Evolutionary conservation across 2,113 vertebrate species (phyloP).

Genomic region (Callopanchax toddi): DNA sequence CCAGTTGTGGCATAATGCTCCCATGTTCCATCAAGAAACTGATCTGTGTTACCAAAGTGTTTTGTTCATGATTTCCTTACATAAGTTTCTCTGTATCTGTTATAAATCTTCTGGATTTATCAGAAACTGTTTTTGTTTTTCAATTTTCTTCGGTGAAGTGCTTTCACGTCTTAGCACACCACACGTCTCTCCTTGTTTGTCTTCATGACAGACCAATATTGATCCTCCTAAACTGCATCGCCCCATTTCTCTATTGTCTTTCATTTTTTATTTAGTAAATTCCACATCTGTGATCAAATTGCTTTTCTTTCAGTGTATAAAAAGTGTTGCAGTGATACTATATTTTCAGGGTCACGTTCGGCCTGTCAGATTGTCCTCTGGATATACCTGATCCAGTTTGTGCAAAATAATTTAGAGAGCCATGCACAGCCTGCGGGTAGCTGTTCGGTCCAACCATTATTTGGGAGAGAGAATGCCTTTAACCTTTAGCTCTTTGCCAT

Average conservation of each 20-base stretch:
- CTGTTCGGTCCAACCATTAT: no score
- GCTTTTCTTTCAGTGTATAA: background rate
- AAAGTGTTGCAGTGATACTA: background rate
- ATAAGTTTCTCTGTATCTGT: background rate
- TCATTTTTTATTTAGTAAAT: background rate
- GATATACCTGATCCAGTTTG: background rate
- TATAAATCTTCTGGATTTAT: background rate
- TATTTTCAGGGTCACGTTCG: background rate
- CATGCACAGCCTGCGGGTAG: background rate
- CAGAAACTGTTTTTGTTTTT: background rate
- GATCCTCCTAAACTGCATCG: background rate
- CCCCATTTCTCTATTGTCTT: background rate
- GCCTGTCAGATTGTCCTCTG: background rate
- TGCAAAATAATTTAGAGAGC: background rate
- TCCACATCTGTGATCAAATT: background rate
- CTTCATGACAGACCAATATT: no score
- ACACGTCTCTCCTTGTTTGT: background rate
- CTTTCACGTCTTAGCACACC: background rate
- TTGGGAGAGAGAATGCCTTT: background rate
- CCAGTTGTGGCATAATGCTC: background rate
- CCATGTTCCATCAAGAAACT: background rate
- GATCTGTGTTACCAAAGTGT: background rate
- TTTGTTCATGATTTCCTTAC: background rate
- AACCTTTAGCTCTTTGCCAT: background rate
- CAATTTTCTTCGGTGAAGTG: background rate